Conservation (phyloP, 2,797 vertebrate genomes). For the Amblyraja radiata region DNA sequence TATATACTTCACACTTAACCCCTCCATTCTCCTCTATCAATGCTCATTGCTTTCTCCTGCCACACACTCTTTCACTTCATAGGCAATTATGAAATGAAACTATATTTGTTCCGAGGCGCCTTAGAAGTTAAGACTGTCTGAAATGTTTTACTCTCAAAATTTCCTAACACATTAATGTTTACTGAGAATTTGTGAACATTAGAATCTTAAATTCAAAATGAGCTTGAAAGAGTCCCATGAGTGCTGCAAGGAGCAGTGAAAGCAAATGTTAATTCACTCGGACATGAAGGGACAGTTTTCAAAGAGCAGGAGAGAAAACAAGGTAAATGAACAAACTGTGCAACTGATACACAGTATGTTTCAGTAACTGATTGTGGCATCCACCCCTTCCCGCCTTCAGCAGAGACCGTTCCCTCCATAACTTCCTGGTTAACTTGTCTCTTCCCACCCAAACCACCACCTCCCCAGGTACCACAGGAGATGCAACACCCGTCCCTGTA, state of each 20-base stretch:
- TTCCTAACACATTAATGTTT: neutral
- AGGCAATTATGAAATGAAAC: neutral
- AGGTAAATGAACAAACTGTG: neutral
- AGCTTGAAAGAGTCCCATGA: neutral
- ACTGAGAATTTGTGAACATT: neutral
- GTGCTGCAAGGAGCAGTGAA: neutral
- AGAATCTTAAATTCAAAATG: neutral
- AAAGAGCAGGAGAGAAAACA: neutral
- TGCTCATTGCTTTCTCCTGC: neutral
- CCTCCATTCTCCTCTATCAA: neutral
- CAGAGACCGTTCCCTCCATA: too few species aligned
- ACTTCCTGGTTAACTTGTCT: too few species aligned
- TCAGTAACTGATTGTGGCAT: neutral
- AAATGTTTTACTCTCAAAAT: neutral
- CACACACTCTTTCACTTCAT: neutral
- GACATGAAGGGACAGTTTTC: neutral
- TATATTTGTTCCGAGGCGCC: neutral
- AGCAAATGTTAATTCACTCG: neutral
- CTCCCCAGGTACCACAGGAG: too few species aligned
- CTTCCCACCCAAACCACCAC: too few species aligned
- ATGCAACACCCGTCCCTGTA: too few species aligned
- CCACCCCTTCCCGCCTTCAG: too few species aligned
- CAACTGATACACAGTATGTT: neutral
- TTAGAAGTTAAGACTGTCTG: neutral
- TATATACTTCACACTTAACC: constrained; percentile 36